Base-by-base conservation (phyloP, 2,888 invertebrate genomes). In the Pristionchus mayeri region DNA sequence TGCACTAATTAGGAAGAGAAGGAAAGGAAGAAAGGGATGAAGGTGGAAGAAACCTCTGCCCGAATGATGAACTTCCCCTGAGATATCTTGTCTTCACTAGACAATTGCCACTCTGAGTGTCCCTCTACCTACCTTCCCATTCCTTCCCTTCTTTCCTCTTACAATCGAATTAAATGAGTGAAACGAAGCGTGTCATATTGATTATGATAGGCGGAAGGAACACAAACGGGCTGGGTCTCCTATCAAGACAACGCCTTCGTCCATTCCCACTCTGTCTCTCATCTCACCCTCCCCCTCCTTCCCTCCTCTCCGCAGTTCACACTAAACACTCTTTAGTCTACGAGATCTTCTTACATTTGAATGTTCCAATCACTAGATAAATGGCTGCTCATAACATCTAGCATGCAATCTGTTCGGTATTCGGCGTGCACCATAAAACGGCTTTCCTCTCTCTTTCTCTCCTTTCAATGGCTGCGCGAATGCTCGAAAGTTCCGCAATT, bases 81-180 rank as follows among this genome's bases (percentile, higher is more conserved):
- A 75, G 75, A 24, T 75, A 40, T 44, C 75, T 75, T 75, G 63
- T 63, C 63, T 63, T 34, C 44, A 40, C 75, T 40, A 75, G 37
- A 44, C 75, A 44, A 75, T 75, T n/a, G 40, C 13, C 44, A 44
- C 44, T 44, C 11, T 44, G 2, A 9, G 21, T 75, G 21, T 44
- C 44, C n/a, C 57, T 21, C 57, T 57, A 21, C 21, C 57, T 24
- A 21, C 24, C 57, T 57, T 6, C 57, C 57, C 24, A 21, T 57
- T 24, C 57, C 57, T 11, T 44, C 44, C 63, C 34, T 44, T 44
- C 44, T 44, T 75, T 44, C 75, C 75, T 75, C 75, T 75, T 40
- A 37, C 75, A 44, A 75, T 75, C 75, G 75, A 75, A 75, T 75
- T 75, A 75, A 75, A 75, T 75, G 75, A 75, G 75, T 75, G 75